Conservation (phyloP, 2,797 vertebrate genomes). For the Malacoctenus gilli region DNA sequence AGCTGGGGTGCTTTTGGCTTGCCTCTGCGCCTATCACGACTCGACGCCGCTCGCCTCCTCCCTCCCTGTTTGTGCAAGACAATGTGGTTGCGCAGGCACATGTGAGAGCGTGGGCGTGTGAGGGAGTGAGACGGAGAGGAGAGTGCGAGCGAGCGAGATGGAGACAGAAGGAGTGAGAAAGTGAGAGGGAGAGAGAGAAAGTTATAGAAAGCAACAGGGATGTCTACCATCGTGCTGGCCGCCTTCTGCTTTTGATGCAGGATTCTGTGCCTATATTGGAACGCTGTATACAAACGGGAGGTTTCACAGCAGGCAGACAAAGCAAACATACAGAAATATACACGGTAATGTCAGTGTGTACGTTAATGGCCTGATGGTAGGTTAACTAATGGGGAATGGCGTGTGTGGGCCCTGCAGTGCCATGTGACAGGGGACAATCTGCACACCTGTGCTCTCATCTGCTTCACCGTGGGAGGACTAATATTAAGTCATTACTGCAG, state of each 20-base stretch:
- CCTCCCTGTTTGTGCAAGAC: constrained; percentile 51
- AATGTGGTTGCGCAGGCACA: constrained; percentile 46
- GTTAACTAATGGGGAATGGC: constrained; percentile 57
- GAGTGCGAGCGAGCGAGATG: constrained; percentile 4
- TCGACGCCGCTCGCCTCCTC: constrained; percentile 31
- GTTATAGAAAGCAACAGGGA: constrained; percentile 21
- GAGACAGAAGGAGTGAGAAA: constrained; percentile 26
- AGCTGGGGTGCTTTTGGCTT: constrained; percentile 42
- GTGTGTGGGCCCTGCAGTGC: constrained; percentile 57
- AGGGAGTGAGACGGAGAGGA: constrained; percentile 12
- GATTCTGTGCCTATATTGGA: too few relatives aligned
- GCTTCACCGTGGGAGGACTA: constrained; percentile 64
- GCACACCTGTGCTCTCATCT: constrained; percentile 79
- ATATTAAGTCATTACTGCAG: constrained; percentile 76
- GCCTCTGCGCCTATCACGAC: constrained; percentile 38
- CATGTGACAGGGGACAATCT: constrained; percentile 65
- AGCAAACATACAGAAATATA: background rate
- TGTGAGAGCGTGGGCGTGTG: constrained; percentile 31
- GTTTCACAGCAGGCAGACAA: background rate
- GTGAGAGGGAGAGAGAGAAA: constrained; percentile 6
- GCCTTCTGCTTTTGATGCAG: background rate
- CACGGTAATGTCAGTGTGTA: constrained; percentile 28
- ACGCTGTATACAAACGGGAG: background rate
- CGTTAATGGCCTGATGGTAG: constrained; percentile 30
- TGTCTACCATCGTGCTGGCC: too few relatives aligned